A percentile compares a stretch with the other conserved stretches of the same genome.
These are phyloP conservation scores for rat (Rattus norvegicus) DNA, from an alignment of 2,113 vertebrate species.

Conservation along the genomic window GRCr8 NC_086020.1:219451001-219451500, in stretches of 20 bases:
- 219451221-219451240: neutral
- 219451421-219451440: neutral
- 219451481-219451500: neutral
- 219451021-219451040: neutral
- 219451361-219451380: neutral
- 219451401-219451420: neutral
- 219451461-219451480: neutral
- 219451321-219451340: neutral
- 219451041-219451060: neutral
- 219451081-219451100: neutral
- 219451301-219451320: fast-evolving
- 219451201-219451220: neutral
- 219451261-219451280: neutral
- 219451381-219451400: fast-evolving
- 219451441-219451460: neutral
- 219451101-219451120: neutral
- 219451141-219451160: neutral
- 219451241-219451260: neutral
- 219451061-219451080: neutral
- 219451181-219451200: neutral
- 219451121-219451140: neutral
- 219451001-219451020: neutral
- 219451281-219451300: neutral
- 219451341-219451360: neutral
- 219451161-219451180: neutral